Evolutionary conservation across 2,888 invertebrate genomes (phyloP).

Genomic region (Tolmerus cingulatus): DNA sequence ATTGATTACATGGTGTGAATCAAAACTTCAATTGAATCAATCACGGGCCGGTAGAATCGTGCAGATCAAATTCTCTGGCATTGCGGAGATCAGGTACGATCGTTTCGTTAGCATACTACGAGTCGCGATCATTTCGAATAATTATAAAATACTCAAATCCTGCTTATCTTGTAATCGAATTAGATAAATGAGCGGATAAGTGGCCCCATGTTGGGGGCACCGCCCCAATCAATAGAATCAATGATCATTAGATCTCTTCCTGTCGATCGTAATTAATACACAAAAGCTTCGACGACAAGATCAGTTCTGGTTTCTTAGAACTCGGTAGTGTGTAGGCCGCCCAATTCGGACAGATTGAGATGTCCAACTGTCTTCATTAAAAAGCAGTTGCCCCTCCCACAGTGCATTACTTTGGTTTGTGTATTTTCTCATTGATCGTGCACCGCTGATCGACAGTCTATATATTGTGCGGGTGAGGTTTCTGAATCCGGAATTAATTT

Average conservation of each 20-base stretch:
- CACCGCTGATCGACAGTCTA: neutral
- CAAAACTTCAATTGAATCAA: conserved; percentile 20
- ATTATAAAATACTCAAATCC: neutral
- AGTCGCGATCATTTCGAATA: neutral
- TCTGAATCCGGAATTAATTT: conserved; percentile 12
- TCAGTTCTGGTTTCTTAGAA: conserved; percentile 2
- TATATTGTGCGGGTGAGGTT: neutral
- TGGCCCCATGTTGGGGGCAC: neutral
- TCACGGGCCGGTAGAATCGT: neutral
- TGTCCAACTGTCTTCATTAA: conserved; percentile 12
- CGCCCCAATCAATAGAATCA: neutral
- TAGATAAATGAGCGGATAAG: conserved; percentile 21
- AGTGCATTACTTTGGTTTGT: neutral
- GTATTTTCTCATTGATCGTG: neutral
- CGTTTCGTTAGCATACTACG: neutral
- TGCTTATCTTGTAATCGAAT: conserved; percentile 13
- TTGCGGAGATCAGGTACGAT: neutral
- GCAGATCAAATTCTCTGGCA: neutral
- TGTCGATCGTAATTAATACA: conserved; percentile 14
- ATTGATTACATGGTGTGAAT: conserved; percentile 33
- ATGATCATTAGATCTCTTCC: neutral
- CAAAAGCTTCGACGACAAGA: conserved; percentile 21
- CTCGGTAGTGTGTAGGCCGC: neutral
- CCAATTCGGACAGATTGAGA: neutral
- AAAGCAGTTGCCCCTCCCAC: neutral